These are phyloP conservation scores for Strigamia transsilvanica DNA, from an alignment of 2,888 invertebrate genomes.

Conservation along the genomic window DNA sequence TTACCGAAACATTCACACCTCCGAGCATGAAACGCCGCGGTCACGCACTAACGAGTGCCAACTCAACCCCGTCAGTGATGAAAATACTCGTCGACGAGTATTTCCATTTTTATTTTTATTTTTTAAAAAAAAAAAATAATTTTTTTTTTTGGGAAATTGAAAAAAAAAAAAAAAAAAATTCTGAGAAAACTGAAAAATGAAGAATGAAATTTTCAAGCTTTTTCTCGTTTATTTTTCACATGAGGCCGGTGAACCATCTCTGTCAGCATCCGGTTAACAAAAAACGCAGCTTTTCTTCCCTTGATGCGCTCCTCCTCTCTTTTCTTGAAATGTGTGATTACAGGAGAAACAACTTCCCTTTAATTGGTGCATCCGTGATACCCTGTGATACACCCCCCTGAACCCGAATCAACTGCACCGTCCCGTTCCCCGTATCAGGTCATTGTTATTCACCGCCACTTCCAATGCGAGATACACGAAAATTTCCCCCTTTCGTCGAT, in stretches of 20 bases:
- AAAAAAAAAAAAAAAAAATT: no score
- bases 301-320: constrained; percentile 13
- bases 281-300: neutral
- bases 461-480: no score
- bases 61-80: constrained; percentile 13
- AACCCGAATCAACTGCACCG: no score
- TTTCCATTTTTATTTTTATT: no score
- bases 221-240: neutral
- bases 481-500: no score
- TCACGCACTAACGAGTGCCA: constrained; percentile 12
- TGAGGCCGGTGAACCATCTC: constrained; percentile 13
- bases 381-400: neutral
- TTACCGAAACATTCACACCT: constrained; percentile 20
- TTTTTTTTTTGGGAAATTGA: no score
- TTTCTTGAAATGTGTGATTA: constrained; percentile 20
- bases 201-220: neutral
- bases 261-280: constrained; percentile 20
- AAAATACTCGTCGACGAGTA: no score
- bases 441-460: no score
- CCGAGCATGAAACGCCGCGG: constrained; percentile 13
- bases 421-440: no score
- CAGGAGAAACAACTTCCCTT: constrained; percentile 5
- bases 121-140: no score
- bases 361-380: constrained; percentile 20
- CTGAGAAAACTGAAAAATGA: no score